Evolutionary conservation across 2,113 vertebrate species (phyloP), one percentile per base, ranked within the genome.

Genomic region (Saccopteryx leptura): DNA sequence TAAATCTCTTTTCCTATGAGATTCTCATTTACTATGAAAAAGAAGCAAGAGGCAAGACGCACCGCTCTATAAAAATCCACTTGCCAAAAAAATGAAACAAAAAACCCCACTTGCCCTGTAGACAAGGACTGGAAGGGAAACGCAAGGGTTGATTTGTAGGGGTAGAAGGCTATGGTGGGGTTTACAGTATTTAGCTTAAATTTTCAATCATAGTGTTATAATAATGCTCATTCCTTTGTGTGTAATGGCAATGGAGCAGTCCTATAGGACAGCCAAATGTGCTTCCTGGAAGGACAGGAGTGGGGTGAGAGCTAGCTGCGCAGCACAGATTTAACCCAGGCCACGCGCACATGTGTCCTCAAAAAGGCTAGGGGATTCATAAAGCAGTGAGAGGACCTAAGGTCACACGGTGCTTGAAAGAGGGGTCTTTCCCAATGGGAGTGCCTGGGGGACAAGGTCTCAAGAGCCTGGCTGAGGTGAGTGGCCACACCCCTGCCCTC

Each of bases 231-330:
- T 50, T 72, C 17, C 33, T 82, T 65, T 19, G 7, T 13, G 60
- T 63, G 63, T 76, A 80, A 46, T 74, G 65, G 60, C 92, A n/a
- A 21, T 0, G 2, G 23, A n/a, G 76, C 56, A 18, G 18, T 61
- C 50, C 52, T 3, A n/a, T 0, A 9, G 4, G 50, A 61, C 6
- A 10, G 46, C 33, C 4, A 1, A 84, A 61, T 0, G 1, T 0
- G 9, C 23, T 58, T 31, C 33, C 17, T 61, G 23, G 52, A 52
- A 60, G 11, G 88, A 75, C 52, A 89, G 90, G 78, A 24, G 39
- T 14, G 19, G 63, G 50, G 28, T 39, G 71, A 79, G 7, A 63
- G 18, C 31, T 1, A 14, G 33, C 14, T 31, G 31, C 4, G 58
- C 1, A 17, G 65, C 54, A 54, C 63, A 90, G 24, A 78, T 3